Evolutionary conservation across 1,140 invertebrate genomes (phyloP).

Genomic region (Megalopta genalis): DNA sequence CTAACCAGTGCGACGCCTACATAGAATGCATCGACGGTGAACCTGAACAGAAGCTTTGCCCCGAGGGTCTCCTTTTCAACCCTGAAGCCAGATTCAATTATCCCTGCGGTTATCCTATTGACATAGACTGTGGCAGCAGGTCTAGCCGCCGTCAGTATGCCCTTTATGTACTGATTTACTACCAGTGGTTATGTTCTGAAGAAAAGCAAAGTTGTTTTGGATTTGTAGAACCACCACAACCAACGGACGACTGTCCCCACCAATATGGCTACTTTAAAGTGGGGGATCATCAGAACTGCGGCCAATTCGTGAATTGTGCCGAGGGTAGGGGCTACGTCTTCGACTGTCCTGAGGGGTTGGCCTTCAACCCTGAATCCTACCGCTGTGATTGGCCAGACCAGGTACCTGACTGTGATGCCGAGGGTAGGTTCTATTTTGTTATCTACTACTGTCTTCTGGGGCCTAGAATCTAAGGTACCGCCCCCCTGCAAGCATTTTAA

Average conservation of each 20-base stretch:
- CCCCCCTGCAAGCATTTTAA: too few species aligned
- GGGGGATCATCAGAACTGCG: slow-evolving; percentile 87
- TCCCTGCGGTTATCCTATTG: slow-evolving; percentile 91
- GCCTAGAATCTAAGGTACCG: too few species aligned
- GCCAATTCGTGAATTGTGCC: slow-evolving; percentile 91
- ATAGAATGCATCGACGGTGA: slow-evolving; percentile 87
- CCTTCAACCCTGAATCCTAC: slow-evolving; percentile 88
- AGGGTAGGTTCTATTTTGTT: slow-evolving; percentile 80
- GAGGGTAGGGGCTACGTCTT: slow-evolving; percentile 85
- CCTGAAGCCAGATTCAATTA: slow-evolving; percentile 86
- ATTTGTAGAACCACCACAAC: slow-evolving; percentile 81
- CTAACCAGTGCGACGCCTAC: slow-evolving; percentile 88
- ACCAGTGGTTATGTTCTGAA: neutral
- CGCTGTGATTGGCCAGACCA: slow-evolving; percentile 94
- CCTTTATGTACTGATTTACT: neutral
- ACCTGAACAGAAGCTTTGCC: slow-evolving; percentile 88
- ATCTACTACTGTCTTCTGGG: too few species aligned
- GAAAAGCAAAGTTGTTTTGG: neutral
- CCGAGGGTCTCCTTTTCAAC: slow-evolving; percentile 92
- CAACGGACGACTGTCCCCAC: slow-evolving; percentile 90
- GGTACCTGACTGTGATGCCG: slow-evolving; percentile 87
- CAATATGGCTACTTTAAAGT: slow-evolving; percentile 91
- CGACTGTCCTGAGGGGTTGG: slow-evolving; percentile 91
- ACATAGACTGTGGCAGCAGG: slow-evolving; percentile 88
- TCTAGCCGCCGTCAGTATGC: slow-evolving; percentile 85